A percentile compares a stretch with the other conserved stretches of the same genome.
These are phyloP conservation scores for Rhinophrynus dorsalis DNA, from an alignment of 2,797 vertebrate genomes.

Conservation along the genomic window DNA sequence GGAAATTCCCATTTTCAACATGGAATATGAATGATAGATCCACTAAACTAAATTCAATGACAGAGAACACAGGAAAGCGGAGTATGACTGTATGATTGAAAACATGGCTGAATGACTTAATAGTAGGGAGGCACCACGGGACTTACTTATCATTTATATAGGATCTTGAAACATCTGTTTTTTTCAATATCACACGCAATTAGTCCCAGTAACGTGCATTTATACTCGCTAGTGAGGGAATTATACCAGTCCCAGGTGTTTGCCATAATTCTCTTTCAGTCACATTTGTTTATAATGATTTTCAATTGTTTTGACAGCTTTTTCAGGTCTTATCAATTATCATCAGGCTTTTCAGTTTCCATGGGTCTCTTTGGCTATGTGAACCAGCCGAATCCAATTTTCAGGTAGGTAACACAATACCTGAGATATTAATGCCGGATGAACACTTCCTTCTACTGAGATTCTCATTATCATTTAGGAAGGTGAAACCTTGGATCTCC, in stretches of 20 bases:
- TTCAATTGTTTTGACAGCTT: slow-evolving; percentile 45
- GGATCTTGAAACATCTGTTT: slow-evolving; percentile 31
- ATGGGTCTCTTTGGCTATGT: not conserved
- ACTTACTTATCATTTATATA: slow-evolving; percentile 28
- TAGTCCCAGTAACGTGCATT: slow-evolving; percentile 26
- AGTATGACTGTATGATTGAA: not conserved
- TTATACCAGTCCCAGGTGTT: slow-evolving; percentile 30
- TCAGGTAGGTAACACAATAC: not conserved
- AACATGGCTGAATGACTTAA: not conserved
- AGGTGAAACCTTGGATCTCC: too few species aligned
- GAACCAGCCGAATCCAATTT: slow-evolving; percentile 19
- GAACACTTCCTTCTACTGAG: not conserved
- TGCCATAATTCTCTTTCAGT: slow-evolving; percentile 20
- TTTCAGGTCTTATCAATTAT: slow-evolving; percentile 29
- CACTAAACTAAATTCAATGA: too few species aligned
- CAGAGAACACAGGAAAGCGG: not conserved
- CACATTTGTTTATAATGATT: slow-evolving; percentile 33
- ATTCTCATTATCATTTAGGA: too few species aligned
- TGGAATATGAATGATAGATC: too few species aligned
- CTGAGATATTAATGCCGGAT: not conserved
- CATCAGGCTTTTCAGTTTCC: slow-evolving; percentile 19
- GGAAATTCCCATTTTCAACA: too few species aligned
- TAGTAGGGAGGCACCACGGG: not conserved
- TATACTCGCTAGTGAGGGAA: slow-evolving; percentile 7
- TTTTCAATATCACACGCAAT: slow-evolving; percentile 25